Conservation (phyloP, 2,888 invertebrate species). For the Idaea dimidiata region DNA sequence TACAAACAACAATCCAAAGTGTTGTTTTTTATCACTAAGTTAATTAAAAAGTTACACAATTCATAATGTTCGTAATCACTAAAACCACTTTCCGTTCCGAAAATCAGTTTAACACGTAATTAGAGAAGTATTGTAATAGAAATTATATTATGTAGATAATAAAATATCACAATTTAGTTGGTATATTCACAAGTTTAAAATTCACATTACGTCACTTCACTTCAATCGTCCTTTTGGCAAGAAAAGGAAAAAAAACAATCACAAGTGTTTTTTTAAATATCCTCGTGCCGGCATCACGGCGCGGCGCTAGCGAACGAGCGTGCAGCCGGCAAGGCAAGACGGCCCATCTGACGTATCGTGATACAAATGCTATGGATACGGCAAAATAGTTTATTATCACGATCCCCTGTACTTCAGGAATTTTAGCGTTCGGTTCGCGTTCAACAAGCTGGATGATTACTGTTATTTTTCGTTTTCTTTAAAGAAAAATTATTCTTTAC, state of each 20-base stretch:
- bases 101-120: background rate
- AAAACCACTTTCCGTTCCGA: background rate
- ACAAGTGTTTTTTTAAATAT: background rate
- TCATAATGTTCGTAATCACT: background rate
- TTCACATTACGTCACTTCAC: too few species aligned
- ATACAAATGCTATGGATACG: background rate
- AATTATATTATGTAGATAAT: too few species aligned
- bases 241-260: background rate
- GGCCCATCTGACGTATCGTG: background rate
- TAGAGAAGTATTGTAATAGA: background rate
- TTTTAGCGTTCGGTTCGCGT: background rate
- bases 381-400: background rate
- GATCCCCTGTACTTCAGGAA: background rate
- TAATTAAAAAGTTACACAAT: background rate
- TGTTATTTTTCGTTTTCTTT: background rate
- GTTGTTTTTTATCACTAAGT: background rate
- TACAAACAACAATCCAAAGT: too few species aligned
- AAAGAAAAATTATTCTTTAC: background rate
- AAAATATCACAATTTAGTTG: background rate
- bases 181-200: too few species aligned
- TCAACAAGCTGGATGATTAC: background rate
- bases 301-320: background rate
- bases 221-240: background rate
- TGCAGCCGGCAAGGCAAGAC: background rate
- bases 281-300: background rate